A percentile compares a stretch with the other conserved stretches of the same genome.
Conservation (phyloP, 2,113 vertebrate genomes). For the Cepphus grylle region DNA sequence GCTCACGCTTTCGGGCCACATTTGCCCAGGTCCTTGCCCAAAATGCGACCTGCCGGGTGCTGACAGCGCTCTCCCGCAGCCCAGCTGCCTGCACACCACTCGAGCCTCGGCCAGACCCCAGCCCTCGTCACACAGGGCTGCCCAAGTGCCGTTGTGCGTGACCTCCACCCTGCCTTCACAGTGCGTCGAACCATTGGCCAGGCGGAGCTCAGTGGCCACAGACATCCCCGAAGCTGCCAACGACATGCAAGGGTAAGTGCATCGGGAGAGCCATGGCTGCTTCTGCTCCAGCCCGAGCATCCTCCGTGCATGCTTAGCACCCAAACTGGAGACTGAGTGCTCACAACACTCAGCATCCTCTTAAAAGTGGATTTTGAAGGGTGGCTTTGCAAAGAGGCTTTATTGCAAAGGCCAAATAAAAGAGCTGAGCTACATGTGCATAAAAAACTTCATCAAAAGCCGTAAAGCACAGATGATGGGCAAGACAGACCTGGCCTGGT, state of each 20-base stretch:
- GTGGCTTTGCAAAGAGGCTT: background rate
- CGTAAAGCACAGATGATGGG: rapidly evolving
- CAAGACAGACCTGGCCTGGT: background rate
- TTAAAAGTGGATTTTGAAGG: background rate
- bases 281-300: background rate
- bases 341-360: background rate
- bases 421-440: background rate
- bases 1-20: background rate
- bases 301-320: rapidly evolving
- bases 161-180: background rate
- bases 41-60: rapidly evolving
- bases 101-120: background rate
- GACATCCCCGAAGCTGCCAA: background rate
- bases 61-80: constrained; percentile 1
- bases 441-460: background rate
- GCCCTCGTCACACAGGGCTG: background rate
- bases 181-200: background rate
- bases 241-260: rapidly evolving
- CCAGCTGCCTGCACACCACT: constrained; percentile 60
- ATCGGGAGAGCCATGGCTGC: rapidly evolving
- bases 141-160: background rate
- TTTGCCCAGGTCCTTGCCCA: background rate
- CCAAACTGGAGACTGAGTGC: background rate
- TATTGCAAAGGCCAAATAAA: background rate
- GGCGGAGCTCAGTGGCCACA: background rate